Base-by-base conservation (phyloP, 2,888 invertebrate genomes). In the Cordylochernes scorpioides region DNA sequence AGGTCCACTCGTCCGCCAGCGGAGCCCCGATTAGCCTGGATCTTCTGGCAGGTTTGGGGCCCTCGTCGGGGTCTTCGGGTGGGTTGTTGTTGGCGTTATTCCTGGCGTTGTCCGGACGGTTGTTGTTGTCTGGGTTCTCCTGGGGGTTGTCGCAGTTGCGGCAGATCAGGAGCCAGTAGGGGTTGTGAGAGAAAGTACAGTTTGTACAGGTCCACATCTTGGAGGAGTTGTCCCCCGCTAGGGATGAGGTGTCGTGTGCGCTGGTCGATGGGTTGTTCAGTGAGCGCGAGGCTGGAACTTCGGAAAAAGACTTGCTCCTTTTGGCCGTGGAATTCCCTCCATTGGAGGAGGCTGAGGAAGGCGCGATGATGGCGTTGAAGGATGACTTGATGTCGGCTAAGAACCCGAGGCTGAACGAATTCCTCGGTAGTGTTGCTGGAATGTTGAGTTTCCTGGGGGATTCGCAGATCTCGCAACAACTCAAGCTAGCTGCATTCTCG, bases 181-280 rank as follows among this genome's bases (percentile, higher is more conserved):
- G 70, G 57, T 80, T 74, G 53, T 75, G 77, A 36, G 74, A 71
- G 56, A 72, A 82, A 50, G 77, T 75, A 54, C 82, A 84, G 52
- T 72, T 71, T 34, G 64, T 62, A 55, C 82, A 82, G 39, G 73
- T 74, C 80, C 82, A 82, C 6, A 22, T 6, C 14, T 22, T 12
- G 12, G 22, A 22, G 12, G 34, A 24, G 24, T 32, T 26, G 24
- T 36, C 33, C 2, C 31, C 32, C 28, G 32, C 32, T n/a, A n/a
- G n/a, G n/a, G n/a, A n/a, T n/a, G n/a, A n/a, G n/a, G n/a, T n/a
- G n/a, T n/a, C n/a, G n/a, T n/a, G n/a, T n/a, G n/a, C n/a, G n/a
- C n/a, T n/a, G n/a, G n/a, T n/a, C n/a, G n/a, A n/a, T 12, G 27
- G 31, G 9, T 30, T 30, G 24, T 36, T 36, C 25, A 27, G 17